A percentile compares a stretch with the other conserved stretches of the same genome.
Conservation (phyloP, 1,140 invertebrate species). For the Drosophila quadrilineata region DNA sequence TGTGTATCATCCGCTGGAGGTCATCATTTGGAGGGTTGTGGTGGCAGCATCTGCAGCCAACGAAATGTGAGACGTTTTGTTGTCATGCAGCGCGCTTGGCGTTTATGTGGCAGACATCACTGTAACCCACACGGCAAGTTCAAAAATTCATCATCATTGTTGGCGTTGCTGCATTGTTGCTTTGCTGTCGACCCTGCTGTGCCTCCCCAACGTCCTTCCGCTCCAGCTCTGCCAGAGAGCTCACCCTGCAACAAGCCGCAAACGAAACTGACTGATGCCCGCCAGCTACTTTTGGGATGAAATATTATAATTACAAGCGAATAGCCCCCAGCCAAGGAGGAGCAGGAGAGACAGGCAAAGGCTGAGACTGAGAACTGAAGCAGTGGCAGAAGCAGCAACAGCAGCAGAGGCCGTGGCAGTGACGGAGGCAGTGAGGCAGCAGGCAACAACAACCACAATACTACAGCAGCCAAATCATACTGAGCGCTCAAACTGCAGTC, state of each 20-base stretch:
- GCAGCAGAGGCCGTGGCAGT: conserved; percentile 11
- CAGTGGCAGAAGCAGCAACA: no score
- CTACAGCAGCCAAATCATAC: conserved; percentile 34
- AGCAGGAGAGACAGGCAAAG: conserved; percentile 41
- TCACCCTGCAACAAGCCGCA: conserved; percentile 64
- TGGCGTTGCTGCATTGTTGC: conserved; percentile 71
- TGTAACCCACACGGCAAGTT: conserved; percentile 67
- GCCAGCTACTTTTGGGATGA: conserved; percentile 80
- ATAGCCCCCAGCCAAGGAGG: conserved; percentile 69
- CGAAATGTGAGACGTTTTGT: neutral
- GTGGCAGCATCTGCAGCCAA: neutral
- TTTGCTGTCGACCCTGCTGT: conserved; percentile 25
- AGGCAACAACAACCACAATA: conserved; percentile 29
- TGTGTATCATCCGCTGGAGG: no score
- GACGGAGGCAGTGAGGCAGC: conserved; percentile 17
- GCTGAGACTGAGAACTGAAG: conserved; percentile 8
- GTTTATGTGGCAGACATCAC: conserved; percentile 50
- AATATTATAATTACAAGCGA: conserved; percentile 82
- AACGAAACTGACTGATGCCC: conserved; percentile 78
- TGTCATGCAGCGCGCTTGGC: conserved; percentile 21
- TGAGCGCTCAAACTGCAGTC: conserved; percentile 24
- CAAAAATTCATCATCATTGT: conserved; percentile 79
- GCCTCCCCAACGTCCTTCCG: neutral
- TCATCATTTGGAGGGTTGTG: neutral
- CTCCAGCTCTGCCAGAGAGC: neutral